Conservation (phyloP, 1,140 invertebrate species). For the Galendromus occidentalis region DNA sequence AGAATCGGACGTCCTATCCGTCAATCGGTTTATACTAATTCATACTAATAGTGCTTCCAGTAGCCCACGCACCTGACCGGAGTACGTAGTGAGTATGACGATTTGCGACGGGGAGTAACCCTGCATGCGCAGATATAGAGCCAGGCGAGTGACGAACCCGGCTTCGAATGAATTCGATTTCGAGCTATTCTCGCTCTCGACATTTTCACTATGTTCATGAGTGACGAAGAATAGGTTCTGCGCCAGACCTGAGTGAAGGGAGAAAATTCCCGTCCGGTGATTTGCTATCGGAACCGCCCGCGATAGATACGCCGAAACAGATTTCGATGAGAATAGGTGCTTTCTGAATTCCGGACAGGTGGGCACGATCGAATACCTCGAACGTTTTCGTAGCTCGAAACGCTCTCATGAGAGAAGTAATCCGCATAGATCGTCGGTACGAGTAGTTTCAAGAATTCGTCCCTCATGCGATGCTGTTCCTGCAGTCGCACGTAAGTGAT, state of each 20-base stretch:
- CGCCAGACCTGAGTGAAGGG: background rate
- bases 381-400: background rate
- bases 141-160: conserved; percentile 32
- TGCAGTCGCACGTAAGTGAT: conserved; percentile 30
- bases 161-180: conserved; percentile 37
- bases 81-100: conserved; percentile 43
- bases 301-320: too few relatives aligned
- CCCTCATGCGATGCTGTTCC: conserved; percentile 31
- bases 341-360: background rate
- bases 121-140: conserved; percentile 38
- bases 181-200: background rate
- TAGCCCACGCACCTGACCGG: conserved; percentile 29
- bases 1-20: too few relatives aligned
- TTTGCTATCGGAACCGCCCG: too few relatives aligned
- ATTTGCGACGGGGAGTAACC: conserved; percentile 36
- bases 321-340: background rate
- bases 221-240: background rate
- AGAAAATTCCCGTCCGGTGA: too few relatives aligned
- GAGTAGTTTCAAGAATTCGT: conserved; percentile 27
- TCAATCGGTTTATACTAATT: too few relatives aligned
- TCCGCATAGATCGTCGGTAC: conserved; percentile 26
- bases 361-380: background rate
- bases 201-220: background rate
- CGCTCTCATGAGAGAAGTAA: conserved; percentile 1
- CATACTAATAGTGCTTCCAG: background rate